Evolutionary conservation across 2,113 vertebrate species (phyloP).

Genomic region (Vanacampus margaritifer): DNA sequence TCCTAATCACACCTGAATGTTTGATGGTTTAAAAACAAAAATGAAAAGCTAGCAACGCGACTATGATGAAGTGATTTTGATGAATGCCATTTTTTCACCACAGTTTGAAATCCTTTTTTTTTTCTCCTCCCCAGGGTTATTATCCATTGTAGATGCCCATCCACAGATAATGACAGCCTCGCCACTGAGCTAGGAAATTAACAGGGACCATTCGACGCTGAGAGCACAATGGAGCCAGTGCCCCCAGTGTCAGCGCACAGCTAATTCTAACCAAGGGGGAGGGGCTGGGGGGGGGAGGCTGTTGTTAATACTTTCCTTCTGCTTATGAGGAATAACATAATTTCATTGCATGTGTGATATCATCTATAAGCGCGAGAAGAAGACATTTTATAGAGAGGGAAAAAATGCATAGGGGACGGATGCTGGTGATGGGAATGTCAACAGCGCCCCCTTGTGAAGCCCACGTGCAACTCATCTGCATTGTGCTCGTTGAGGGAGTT

Average conservation of each 20-base stretch:
- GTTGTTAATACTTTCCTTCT: conserved; percentile 52
- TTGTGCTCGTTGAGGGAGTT: not conserved
- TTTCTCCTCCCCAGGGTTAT: conserved; percentile 60
- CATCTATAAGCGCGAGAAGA: conserved; percentile 32
- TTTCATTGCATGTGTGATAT: conserved; percentile 63
- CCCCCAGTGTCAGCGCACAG: conserved; percentile 51
- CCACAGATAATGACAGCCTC: conserved; percentile 72
- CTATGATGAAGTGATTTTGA: conserved; percentile 17
- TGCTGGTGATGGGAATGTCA: conserved; percentile 55
- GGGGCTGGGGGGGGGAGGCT: conserved; percentile 6
- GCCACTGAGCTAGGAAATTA: conserved; percentile 71
- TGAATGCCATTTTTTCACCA: conserved; percentile 63
- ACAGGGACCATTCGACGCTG: conserved; percentile 58
- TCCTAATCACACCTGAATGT: conserved; percentile 47
- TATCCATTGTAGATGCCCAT: conserved; percentile 72
- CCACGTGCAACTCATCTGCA: conserved; percentile 25
- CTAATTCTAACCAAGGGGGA: conserved; percentile 61
- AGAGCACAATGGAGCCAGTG: conserved; percentile 58
- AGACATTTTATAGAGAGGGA: conserved; percentile 15
- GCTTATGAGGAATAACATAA: conserved; percentile 60
- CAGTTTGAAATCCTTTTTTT: conserved; percentile 65
- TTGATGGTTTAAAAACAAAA: conserved; percentile 13
- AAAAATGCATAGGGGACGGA: conserved; percentile 27
- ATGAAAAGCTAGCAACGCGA: not conserved
- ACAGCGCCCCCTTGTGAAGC: conserved; percentile 73